Conservation (phyloP, 2,797 vertebrate species). For the Lutra lutra region DNA sequence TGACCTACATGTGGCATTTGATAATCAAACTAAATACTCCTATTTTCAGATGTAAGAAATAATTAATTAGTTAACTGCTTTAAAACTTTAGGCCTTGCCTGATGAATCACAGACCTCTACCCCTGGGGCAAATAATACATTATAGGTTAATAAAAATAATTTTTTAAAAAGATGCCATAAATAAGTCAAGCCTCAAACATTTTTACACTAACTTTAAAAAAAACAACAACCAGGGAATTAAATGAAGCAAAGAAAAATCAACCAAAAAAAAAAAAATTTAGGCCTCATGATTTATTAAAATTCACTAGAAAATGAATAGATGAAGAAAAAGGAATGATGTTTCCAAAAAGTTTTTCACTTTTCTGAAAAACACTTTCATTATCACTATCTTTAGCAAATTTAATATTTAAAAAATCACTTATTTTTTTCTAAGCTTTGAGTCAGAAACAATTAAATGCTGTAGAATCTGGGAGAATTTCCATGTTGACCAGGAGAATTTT, state of each 20-base stretch:
- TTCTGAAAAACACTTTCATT: conserved; percentile 22
- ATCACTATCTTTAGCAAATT: neutral
- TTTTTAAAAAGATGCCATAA: no score
- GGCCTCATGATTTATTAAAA: neutral
- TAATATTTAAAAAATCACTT: neutral
- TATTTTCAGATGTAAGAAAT: conserved; percentile 27
- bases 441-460: neutral
- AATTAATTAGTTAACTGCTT: conserved; percentile 38
- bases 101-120: no score
- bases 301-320: neutral
- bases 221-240: no score
- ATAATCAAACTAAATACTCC: conserved; percentile 26
- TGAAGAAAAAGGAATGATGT: neutral
- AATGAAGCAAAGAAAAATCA: no score
- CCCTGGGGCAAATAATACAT: no score
- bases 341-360: neutral
- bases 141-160: no score
- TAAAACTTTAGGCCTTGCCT: neutral
- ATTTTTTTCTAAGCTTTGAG: neutral
- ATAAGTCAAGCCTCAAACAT: no score
- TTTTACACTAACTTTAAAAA: no score
- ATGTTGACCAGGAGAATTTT: neutral
- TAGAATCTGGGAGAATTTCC: neutral
- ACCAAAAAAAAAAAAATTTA: neutral
- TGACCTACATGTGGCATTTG: neutral